Evolutionary conservation across 2,113 vertebrate genomes (phyloP), one percentile per base, ranked within the genome.

Genomic region (Passer domesticus): DNA sequence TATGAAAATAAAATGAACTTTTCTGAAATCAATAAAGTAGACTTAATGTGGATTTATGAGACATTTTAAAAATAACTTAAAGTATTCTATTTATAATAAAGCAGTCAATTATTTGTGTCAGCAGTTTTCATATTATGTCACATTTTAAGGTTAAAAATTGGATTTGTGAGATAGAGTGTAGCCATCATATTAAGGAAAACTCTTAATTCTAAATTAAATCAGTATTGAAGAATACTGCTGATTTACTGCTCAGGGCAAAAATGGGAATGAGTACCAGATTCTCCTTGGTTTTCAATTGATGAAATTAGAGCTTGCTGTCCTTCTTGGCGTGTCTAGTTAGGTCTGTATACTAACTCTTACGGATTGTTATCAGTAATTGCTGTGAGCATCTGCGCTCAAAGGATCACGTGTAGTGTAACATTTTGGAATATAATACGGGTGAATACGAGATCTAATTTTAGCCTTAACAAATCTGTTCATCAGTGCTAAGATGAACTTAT

Each of bases 1-100:
- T 95, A 46, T 92, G 64, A 55, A 95, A 95, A 93, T 95, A 83
- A 92, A 92, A 83, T 43, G 5, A 91, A 92, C 44, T 93, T 93
- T 64, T 75, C 76, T 68, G 53, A 87, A 93, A 96, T 96, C 93
- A 83, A 58, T 89, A 78, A 75, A 56, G 60, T 81, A 58, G 90
- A 74, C 75, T n/a, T 93, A 85, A 93, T 84, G 25, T 75, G 73
- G 52, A 89, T 82, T 95, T 85, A 83, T 94, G 79, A 91, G 31
- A 33, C 52, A 16, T 89, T 92, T 79, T 3, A 75, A 89, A 92
- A 94, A 73, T 82, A 62, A 88, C 47, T 89, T 52, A 46, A 89
- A 69, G 47, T 46, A 39, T 58, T 90, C 64, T 94, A 53, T 93
- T 95, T 96, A 69, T 94, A 73, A 75, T 58, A 87, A 95, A 93